Evolutionary conservation across 2,888 invertebrate genomes (phyloP), one percentile per base, ranked within the genome.

Genomic region (Volucella inflata): DNA sequence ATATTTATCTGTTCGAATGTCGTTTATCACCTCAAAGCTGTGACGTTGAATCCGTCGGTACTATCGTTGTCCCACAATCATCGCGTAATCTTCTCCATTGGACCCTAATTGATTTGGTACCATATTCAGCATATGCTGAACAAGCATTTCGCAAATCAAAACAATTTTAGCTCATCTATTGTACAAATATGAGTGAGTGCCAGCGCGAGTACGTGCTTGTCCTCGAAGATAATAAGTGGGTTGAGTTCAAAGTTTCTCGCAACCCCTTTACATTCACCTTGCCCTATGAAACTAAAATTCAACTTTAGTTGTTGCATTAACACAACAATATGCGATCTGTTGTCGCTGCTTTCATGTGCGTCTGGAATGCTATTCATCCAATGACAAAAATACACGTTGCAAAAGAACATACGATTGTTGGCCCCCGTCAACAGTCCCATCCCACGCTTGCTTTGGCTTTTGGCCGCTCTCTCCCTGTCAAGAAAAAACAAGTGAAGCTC

Each of bases 351-450:
- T 44, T 53, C 4, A 4, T 2, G 21, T 21, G 53, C 64, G 53
- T 53, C 46, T 50, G 74, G 55, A 46, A 40, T 53, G 55, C 44
- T 17, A 55, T 46, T 64, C 44, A 74, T 46, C 74, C 53, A 74
- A 74, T 74, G 55, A 21, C 42, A 48, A 68, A 38, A 1, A 50
- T 42, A 67, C 67, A 67, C 59, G 36, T 38, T 40, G 68, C 36
- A 36, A 59, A 60, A 40, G 9, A 68, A 62, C 68, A 62, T 62
- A 53, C 68, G 68, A 77, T 77, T 68, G 36, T 38, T 68, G 50
- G 68, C 60, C 68, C 46, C 76, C 57, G 55, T 48, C 65, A 67
- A 62, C 59, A 53, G 68, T 51, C 21, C 12, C 14, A 36, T 6
- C 30, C 8, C 51, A n/a, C 48, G 17, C 12, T 57, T 30, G n/a